These are phyloP conservation scores for Mycetomoellerius zeteki DNA, from an alignment of 1,140 invertebrate genomes.

Conservation along the genomic window DNA sequence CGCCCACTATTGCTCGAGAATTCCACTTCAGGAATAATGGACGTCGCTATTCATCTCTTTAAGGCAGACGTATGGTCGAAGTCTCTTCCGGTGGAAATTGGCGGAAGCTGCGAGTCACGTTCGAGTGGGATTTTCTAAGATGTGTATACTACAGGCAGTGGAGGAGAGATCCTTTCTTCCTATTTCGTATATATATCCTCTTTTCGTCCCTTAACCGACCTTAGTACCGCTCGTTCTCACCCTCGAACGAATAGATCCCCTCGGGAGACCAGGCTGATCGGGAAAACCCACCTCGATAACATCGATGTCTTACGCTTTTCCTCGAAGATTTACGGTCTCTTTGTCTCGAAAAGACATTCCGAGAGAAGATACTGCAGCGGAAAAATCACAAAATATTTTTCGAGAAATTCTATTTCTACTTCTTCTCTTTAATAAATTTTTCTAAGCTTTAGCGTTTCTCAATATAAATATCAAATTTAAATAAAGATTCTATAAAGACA, in stretches of 20 bases:
- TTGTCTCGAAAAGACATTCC: slow-evolving; percentile 19
- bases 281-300: slow-evolving; percentile 41
- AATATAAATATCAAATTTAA: background rate
- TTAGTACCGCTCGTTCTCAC: slow-evolving; percentile 48
- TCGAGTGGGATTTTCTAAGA: background rate
- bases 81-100: slow-evolving; percentile 40
- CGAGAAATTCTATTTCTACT: background rate
- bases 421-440: background rate
- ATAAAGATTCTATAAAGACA: background rate
- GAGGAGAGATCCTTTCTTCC: background rate
- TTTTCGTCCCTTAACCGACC: slow-evolving; percentile 51
- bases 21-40: slow-evolving; percentile 33
- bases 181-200: slow-evolving; percentile 5
- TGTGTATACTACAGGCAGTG: slow-evolving; percentile 3
- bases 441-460: background rate
- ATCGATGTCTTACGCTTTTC: slow-evolving; percentile 38
- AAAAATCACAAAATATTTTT: slow-evolving; percentile 13
- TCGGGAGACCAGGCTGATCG: background rate
- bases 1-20: slow-evolving; percentile 18
- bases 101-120: slow-evolving; percentile 39
- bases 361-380: background rate
- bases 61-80: slow-evolving; percentile 32
- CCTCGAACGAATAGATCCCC: slow-evolving; percentile 31
- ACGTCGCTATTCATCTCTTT: slow-evolving; percentile 26
- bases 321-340: slow-evolving; percentile 56